Percentiles rank a stretch among this genome's conserved stretches.
Conservation (phyloP, 2,797 vertebrate species). For the Euphonia xanthogaster region DNA sequence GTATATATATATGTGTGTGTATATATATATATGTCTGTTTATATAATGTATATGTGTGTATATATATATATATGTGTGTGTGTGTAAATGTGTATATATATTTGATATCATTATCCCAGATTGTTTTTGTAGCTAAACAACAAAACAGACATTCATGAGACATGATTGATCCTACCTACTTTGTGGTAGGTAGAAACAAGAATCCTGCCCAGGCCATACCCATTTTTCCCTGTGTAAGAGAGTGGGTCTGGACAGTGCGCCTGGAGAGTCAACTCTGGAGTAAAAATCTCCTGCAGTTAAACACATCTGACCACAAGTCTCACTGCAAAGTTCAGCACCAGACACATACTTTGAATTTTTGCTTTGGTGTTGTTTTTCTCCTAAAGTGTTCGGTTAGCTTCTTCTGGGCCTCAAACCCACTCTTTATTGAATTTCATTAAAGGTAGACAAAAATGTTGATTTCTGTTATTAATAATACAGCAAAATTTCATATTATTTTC, state of each 20-base stretch:
- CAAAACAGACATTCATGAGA: background rate
- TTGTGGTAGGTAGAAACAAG: background rate
- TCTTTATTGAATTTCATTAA: background rate
- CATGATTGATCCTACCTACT: background rate
- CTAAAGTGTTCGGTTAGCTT: background rate
- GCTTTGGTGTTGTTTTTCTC: background rate
- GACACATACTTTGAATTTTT: background rate
- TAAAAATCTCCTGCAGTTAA: background rate
- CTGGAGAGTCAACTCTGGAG: background rate
- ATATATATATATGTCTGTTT: accelerated
- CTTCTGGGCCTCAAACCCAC: background rate
- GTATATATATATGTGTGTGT: accelerated
- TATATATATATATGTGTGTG: too few relatives aligned
- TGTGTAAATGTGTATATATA: background rate
- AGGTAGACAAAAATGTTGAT: background rate
- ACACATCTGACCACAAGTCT: background rate
- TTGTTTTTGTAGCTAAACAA: background rate
- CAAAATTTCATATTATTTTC: accelerated
- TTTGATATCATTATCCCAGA: background rate
- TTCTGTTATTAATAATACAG: background rate
- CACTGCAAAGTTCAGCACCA: background rate
- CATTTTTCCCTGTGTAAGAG: background rate
- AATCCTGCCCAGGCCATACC: background rate
- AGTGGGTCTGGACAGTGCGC: background rate
- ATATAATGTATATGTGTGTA: background rate